phyloP scores from a whole-genome alignment of 2,888 invertebrate genomes.

The Drosophila picticornis region DNA sequence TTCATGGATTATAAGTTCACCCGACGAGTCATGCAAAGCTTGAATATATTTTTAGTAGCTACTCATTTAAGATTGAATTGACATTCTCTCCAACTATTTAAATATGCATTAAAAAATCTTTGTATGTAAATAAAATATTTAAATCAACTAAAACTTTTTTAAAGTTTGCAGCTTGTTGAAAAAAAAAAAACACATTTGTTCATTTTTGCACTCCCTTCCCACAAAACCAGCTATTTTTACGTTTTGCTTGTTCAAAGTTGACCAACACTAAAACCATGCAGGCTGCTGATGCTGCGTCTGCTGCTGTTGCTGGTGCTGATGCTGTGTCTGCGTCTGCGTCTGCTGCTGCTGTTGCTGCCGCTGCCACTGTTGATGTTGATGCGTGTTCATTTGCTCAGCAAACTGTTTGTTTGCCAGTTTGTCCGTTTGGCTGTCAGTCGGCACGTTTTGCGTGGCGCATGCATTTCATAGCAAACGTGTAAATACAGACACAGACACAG shows the following conservation, averaged over 20 bases:
- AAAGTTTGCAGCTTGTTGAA: background rate
- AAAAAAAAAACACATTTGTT: too few species aligned
- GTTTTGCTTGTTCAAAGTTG: background rate
- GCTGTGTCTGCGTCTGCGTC: background rate
- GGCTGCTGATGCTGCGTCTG: background rate
- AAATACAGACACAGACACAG: slow-evolving; percentile 57
- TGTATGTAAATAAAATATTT: background rate
- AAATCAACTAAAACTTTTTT: background rate
- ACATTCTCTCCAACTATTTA: background rate
- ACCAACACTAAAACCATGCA: slow-evolving; percentile 4
- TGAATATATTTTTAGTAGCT: background rate
- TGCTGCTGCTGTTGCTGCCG: background rate
- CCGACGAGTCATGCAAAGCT: background rate
- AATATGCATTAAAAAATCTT: background rate
- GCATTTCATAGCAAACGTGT: slow-evolving; percentile 77
- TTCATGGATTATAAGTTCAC: background rate
- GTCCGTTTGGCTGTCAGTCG: slow-evolving; percentile 60
- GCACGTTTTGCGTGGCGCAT: slow-evolving; percentile 78
- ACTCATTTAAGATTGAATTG: background rate
- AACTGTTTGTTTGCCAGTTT: slow-evolving; percentile 51
- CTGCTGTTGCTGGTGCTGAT: background rate
- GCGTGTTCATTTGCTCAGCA: slow-evolving; percentile 63
- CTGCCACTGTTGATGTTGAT: slow-evolving; percentile 27
- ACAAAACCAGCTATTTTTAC: background rate
- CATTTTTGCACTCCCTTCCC: background rate